These are phyloP conservation scores for Gari tellinella DNA, from an alignment of 2,888 invertebrate genomes.

Conservation along the genomic window DNA sequence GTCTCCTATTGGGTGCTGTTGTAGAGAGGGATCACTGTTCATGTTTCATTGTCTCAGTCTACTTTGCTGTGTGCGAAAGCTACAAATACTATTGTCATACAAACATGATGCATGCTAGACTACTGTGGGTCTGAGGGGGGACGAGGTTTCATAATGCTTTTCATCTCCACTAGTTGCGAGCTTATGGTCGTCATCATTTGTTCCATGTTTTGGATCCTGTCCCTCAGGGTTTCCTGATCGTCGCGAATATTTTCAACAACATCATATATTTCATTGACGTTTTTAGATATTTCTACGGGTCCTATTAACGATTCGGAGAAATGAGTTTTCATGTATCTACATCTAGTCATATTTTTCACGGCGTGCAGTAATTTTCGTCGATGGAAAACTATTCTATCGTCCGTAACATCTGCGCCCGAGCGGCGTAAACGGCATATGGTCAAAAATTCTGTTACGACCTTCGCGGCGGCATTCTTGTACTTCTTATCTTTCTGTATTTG, in stretches of 20 bases:
- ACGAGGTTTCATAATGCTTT: constrained; percentile 23
- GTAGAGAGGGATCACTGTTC: too few species aligned
- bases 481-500: constrained; percentile 71
- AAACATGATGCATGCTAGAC: too few species aligned
- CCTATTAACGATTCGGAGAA: constrained; percentile 68
- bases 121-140: too few species aligned
- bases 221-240: constrained; percentile 65
- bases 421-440: constrained; percentile 68
- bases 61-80: too few species aligned
- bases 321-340: constrained; percentile 67
- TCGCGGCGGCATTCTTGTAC: constrained; percentile 68
- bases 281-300: constrained; percentile 71
- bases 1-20: too few species aligned
- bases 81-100: too few species aligned
- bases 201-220: constrained; percentile 67
- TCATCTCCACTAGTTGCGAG: constrained; percentile 65
- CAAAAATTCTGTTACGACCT: constrained; percentile 71
- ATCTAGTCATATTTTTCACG: constrained; percentile 69
- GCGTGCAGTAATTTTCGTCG: constrained; percentile 68
- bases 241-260: constrained; percentile 62
- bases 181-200: constrained; percentile 66
- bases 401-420: constrained; percentile 51
- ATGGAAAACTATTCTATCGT: constrained; percentile 64
- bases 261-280: constrained; percentile 68
- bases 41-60: too few species aligned